phyloP scores from a whole-genome alignment of 53 echinoderm and acorn worm species.

The Holothuria scabra region DNA sequence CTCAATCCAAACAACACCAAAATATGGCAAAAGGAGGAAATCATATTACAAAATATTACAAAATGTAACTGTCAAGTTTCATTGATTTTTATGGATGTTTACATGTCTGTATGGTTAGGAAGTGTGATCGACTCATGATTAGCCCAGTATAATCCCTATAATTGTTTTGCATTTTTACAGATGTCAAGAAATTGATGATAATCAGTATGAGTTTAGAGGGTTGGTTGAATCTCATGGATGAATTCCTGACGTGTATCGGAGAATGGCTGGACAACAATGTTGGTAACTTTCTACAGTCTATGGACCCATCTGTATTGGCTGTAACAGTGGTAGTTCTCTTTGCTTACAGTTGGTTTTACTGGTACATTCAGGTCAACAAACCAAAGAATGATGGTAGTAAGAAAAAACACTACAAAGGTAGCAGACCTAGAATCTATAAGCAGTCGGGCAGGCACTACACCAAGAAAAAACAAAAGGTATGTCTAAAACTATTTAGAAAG shows the following conservation, averaged over 20 bases:
- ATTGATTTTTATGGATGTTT: too few species aligned
- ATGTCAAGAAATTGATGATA: too few species aligned
- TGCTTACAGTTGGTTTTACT: background rate
- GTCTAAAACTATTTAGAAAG: too few species aligned
- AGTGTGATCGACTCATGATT: too few species aligned
- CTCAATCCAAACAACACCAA: too few species aligned
- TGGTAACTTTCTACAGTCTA: background rate
- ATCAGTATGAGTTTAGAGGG: too few species aligned
- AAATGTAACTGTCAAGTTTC: too few species aligned
- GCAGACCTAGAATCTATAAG: background rate
- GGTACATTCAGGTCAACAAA: slow-evolving; percentile 32
- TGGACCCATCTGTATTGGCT: background rate
- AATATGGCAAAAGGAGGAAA: too few species aligned
- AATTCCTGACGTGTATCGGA: slow-evolving; percentile 14
- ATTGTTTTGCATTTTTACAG: too few species aligned
- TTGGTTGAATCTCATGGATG: background rate
- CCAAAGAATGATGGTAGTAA: background rate
- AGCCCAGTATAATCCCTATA: too few species aligned
- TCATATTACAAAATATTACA: too few species aligned
- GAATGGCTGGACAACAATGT: slow-evolving; percentile 37
- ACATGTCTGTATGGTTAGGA: too few species aligned
- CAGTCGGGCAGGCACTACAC: background rate
- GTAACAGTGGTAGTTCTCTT: background rate
- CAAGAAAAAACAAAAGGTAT: slow-evolving; percentile 39
- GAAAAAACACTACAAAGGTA: background rate